Base-by-base conservation (phyloP, 1,140 invertebrate species). In the Battus philenor region DNA sequence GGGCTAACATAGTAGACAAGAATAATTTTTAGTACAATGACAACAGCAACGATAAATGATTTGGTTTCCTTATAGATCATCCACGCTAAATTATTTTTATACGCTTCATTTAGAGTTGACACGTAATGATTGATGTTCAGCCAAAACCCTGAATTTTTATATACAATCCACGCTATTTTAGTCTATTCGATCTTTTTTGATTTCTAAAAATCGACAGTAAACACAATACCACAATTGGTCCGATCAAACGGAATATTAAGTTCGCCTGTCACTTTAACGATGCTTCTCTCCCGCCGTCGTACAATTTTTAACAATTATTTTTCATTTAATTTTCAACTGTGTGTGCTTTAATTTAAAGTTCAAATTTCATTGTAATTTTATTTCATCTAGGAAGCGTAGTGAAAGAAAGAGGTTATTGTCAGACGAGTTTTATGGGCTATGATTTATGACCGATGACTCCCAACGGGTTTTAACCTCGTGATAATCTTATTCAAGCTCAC, bases 211-310 rank as follows among this genome's bases (percentile, higher is more conserved):
- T 72, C 61, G 54, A 63, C 67, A 60, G 51, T 70, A 75, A 78
- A 68, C 68, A 82, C 81, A 85, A 85, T 85, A 80, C 59, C 61
- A 84, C 78, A 85, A 85, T 82, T 85, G 78, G 68, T 70, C 68
- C 72, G 73, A 85, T 85, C 78, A 82, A 82, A 81, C 67, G 78
- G 70, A 82, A 77, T 85, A 85, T 82, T 81, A 85, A 82, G 71
- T 85, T 75, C 60, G 73, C 71, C 71, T 85, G 81, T 85, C 81
- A 85, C 74, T 82, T 82, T 79, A 76, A 81, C 73, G 67, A 76
- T 71, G 60, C 64, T 44, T 60, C 54, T 62, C 65, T 68, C 51
- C 45, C 53, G 58, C 51, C 54, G 45, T 67, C 54, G 61, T 47
- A 55, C 62, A 59, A 51, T 46, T 53, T 20, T 29, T 15, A 7